phyloP scores from a whole-genome alignment of 2,797 vertebrate species.

The Brachyrhaphis roseni region DNA sequence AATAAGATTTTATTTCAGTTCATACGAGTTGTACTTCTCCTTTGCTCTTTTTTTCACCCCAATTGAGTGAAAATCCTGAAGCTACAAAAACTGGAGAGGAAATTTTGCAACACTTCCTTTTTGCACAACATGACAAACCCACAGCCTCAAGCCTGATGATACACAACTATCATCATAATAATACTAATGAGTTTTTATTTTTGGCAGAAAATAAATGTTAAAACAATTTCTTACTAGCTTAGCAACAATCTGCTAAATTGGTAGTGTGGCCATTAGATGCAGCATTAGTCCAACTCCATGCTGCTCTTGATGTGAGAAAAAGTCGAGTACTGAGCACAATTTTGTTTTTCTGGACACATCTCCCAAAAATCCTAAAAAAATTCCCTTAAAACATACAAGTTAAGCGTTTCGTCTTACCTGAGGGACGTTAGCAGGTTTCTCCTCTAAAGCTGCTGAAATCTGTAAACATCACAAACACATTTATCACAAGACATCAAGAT shows the following conservation, averaged over 20 bases:
- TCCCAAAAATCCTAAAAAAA: not conserved
- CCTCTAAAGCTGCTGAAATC: constrained; percentile 87
- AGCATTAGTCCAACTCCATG: not conserved
- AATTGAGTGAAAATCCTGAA: not conserved
- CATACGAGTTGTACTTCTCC: not conserved
- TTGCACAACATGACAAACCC: constrained; percentile 10
- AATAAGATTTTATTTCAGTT: not conserved
- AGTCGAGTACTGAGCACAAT: not conserved
- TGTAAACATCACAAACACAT: constrained; percentile 59
- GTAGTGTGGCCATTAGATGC: not conserved
- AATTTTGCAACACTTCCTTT: constrained; percentile 32
- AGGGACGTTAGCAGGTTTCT: constrained; percentile 65
- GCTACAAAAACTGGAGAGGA: constrained; percentile 14
- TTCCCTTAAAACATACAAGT: not conserved
- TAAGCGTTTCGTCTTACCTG: constrained; percentile 70
- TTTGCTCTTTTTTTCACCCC: not conserved
- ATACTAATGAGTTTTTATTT: not conserved
- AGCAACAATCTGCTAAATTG: not conserved
- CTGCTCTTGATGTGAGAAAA: not conserved
- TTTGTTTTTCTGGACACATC: not conserved
- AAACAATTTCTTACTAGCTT: not conserved
- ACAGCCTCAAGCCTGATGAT: not conserved
- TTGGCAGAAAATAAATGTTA: not conserved
- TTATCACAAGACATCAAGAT: constrained; percentile 2
- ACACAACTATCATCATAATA: not conserved